Conservation (phyloP, 1,140 invertebrate genomes). For the Planococcus citri region DNA sequence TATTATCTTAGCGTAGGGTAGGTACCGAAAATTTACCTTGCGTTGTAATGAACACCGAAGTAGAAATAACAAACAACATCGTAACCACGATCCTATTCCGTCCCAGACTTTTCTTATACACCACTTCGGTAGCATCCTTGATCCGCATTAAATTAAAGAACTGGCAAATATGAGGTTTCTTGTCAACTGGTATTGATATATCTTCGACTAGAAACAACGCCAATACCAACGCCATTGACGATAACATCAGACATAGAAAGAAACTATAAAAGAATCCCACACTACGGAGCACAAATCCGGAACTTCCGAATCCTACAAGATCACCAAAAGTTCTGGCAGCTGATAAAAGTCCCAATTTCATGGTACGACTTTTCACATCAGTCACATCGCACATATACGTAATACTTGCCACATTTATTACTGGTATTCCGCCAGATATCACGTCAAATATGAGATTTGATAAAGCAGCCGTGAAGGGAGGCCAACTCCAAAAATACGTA, state of each 20-base stretch:
- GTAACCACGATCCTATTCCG: neutral
- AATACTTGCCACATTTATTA: neutral
- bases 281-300: neutral
- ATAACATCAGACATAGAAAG: neutral
- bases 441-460: neutral
- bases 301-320: neutral
- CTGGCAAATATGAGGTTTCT: neutral
- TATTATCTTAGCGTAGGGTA: no score
- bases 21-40: no score
- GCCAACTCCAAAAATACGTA: no score
- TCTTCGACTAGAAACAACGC: neutral
- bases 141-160: neutral
- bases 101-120: neutral
- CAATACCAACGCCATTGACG: neutral
- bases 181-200: neutral
- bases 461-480: neutral
- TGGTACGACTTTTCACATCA: neutral
- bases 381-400: neutral
- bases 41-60: neutral
- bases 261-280: neutral
- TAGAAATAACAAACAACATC: neutral
- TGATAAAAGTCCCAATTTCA: neutral
- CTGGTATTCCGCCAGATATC: neutral
- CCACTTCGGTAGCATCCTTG: neutral
- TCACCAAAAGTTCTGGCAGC: neutral